A percentile compares a stretch with the other conserved stretches of the same genome.
Evolutionary conservation across 2,888 invertebrate genomes (phyloP).

Genomic region (Drosophila melanosoma): DNA sequence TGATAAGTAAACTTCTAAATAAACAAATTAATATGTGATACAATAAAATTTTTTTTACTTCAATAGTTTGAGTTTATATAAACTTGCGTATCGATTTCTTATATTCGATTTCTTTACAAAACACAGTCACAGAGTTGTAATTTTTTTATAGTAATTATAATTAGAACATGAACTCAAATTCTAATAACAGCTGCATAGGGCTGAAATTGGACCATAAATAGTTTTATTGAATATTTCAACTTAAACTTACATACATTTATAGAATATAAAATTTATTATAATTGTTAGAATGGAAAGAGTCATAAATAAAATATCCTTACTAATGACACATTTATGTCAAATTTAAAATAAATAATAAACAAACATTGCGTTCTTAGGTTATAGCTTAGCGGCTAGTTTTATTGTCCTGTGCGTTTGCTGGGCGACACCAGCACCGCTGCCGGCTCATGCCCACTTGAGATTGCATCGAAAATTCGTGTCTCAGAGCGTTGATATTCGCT

Average conservation of each 20-base stretch:
- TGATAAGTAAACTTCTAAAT: background rate
- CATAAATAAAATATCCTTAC: slow-evolving; percentile 1
- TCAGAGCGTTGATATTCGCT: slow-evolving; percentile 89
- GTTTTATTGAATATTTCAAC: slow-evolving; percentile 43
- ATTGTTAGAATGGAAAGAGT: slow-evolving; percentile 40
- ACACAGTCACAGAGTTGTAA: background rate
- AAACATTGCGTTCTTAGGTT: background rate
- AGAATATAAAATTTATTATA: slow-evolving; percentile 43
- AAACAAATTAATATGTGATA: background rate
- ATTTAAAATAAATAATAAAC: slow-evolving; percentile 13
- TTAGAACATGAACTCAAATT: background rate
- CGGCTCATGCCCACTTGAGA: slow-evolving; percentile 73
- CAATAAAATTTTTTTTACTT: background rate
- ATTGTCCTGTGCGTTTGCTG: slow-evolving; percentile 74
- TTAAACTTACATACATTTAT: slow-evolving; percentile 36
- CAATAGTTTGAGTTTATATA: background rate
- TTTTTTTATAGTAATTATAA: background rate
- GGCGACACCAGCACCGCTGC: slow-evolving; percentile 82
- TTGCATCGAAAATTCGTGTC: slow-evolving; percentile 84
- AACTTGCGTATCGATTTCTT: background rate
- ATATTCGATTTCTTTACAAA: background rate
- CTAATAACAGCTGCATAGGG: background rate
- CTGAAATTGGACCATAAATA: slow-evolving; percentile 2
- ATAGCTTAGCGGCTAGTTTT: slow-evolving; percentile 46
- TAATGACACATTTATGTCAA: background rate